A percentile compares a stretch with the other conserved stretches of the same genome.
Evolutionary conservation across 2,797 vertebrate genomes (phyloP).

Genomic region (Potorous gilbertii): DNA sequence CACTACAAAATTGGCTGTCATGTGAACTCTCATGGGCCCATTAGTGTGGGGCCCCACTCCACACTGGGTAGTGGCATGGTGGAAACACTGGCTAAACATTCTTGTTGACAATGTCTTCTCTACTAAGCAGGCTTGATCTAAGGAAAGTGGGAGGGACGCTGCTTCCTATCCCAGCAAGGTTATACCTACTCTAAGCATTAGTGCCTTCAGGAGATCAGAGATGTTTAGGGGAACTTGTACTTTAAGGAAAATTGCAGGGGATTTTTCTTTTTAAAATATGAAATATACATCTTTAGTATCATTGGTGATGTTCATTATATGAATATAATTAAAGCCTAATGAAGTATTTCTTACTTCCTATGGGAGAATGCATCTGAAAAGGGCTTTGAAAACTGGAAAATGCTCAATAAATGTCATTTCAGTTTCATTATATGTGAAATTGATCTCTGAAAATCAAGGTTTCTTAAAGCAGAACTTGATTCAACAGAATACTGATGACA

Average conservation of each 20-base stretch:
- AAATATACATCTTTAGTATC: neutral
- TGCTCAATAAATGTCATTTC: neutral
- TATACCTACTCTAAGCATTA: neutral
- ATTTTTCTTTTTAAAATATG: neutral
- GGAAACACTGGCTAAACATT: neutral
- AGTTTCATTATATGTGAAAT: neutral
- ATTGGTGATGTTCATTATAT: neutral
- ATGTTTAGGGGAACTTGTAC: too few relatives aligned
- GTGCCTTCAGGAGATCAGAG: neutral
- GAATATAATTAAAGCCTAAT: neutral
- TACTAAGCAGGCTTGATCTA: neutral
- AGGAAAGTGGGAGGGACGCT: neutral
- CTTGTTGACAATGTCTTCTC: neutral
- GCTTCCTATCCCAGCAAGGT: neutral
- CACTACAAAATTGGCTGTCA: neutral
- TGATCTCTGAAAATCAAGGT: neutral
- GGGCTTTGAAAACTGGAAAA: neutral
- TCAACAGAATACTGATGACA: neutral
- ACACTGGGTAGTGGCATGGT: neutral
- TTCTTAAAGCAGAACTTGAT: neutral
- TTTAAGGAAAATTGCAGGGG: neutral
- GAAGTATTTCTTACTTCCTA: neutral
- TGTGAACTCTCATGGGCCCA: neutral
- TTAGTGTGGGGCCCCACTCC: neutral
- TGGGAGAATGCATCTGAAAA: neutral